Evolutionary conservation across 2,888 invertebrate genomes (phyloP).

Genomic region (Encarsia formosa): DNA sequence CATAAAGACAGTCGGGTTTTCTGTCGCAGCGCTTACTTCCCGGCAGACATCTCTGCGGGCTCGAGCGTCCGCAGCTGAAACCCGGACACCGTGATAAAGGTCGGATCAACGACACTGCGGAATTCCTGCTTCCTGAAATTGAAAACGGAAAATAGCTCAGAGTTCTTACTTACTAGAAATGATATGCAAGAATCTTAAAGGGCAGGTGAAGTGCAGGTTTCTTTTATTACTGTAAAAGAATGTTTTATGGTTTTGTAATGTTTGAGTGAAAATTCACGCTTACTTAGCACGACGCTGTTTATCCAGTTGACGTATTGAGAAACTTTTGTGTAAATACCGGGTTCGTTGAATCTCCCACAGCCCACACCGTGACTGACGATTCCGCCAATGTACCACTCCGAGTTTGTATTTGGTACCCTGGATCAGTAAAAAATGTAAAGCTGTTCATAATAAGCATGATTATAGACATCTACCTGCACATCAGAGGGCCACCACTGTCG

Average conservation of each 20-base stretch:
- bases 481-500: conserved; percentile 79
- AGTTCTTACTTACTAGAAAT: too few relatives aligned
- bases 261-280: too few relatives aligned
- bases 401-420: conserved; percentile 54
- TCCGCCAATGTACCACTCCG: conserved; percentile 78
- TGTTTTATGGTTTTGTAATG: too few relatives aligned
- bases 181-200: too few relatives aligned
- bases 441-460: background rate
- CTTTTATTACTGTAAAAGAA: too few relatives aligned
- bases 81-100: conserved; percentile 70
- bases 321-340: conserved; percentile 79
- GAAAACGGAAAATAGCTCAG: too few relatives aligned
- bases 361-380: conserved; percentile 85
- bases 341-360: conserved; percentile 73
- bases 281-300: conserved; percentile 59
- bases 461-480: conserved; percentile 57
- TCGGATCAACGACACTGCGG: background rate
- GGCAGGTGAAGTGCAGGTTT: too few relatives aligned
- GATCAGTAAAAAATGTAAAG: background rate
- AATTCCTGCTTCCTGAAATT: conserved; percentile 2
- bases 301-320: conserved; percentile 75
- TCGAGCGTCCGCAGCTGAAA: conserved; percentile 63
- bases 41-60: conserved; percentile 67
- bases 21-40: conserved; percentile 66
- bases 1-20: conserved; percentile 70